A percentile compares a stretch with the other conserved stretches of the same genome.
phyloP scores from a whole-genome alignment of 92 coral and sea anemone genomes.

The Pocillopora grandis region DNA sequence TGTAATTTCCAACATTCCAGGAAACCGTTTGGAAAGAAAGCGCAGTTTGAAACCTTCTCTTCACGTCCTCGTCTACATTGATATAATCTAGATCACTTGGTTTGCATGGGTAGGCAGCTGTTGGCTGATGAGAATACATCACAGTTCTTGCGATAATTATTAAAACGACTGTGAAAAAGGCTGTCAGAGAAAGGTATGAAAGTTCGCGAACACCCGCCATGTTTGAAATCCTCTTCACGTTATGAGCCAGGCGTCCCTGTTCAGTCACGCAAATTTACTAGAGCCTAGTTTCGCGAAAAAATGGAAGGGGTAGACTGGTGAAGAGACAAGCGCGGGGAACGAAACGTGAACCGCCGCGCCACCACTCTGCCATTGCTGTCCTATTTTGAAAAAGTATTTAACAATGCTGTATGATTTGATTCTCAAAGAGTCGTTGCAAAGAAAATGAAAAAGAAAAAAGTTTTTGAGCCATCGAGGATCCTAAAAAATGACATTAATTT shows the following conservation, averaged over 20 bases:
- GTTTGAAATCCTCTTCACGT: background rate
- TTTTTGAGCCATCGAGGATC: too few species aligned
- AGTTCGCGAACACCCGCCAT: conserved; percentile 34
- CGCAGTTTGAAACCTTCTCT: conserved; percentile 72
- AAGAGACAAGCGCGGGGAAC: too few species aligned
- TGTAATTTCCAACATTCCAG: conserved; percentile 54
- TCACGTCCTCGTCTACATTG: conserved; percentile 46
- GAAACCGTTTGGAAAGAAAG: conserved; percentile 77
- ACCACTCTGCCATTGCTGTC: too few species aligned
- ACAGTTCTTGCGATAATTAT: conserved; percentile 61
- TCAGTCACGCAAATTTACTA: background rate
- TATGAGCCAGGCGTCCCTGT: background rate
- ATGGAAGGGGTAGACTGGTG: too few species aligned
- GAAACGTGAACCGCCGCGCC: too few species aligned
- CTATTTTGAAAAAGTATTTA: too few species aligned
- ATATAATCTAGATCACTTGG: conserved; percentile 67
- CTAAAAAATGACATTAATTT: too few species aligned
- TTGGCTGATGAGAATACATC: conserved; percentile 47
- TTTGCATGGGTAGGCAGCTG: conserved; percentile 57
- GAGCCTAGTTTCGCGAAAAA: background rate
- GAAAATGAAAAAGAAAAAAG: too few species aligned
- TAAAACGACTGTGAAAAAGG: conserved; percentile 38
- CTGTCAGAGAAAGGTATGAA: conserved; percentile 26
- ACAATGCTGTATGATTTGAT: too few species aligned
- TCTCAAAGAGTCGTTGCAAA: too few species aligned